These are phyloP conservation scores for Haliclona indistincta DNA, from an alignment of 37 sponge, comb jelly and placozoan species.

Conservation along the genomic window DNA sequence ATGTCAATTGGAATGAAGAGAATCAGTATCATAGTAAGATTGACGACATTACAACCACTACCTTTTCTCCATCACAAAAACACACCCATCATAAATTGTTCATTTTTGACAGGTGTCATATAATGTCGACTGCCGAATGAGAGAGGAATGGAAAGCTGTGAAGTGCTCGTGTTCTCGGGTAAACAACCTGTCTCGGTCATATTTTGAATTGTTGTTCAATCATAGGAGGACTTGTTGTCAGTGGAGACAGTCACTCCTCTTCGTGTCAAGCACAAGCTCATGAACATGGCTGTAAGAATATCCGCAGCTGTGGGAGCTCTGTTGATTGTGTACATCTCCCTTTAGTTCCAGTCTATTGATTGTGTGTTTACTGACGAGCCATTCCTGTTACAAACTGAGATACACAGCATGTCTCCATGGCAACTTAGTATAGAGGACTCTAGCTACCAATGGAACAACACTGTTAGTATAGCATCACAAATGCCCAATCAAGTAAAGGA, in stretches of 20 bases:
- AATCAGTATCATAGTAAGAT: slow-evolving; percentile 22
- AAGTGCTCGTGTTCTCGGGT: slow-evolving; percentile 57
- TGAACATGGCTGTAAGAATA: slow-evolving; percentile 30
- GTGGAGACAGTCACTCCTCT: slow-evolving; percentile 50
- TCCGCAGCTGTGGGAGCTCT: neutral
- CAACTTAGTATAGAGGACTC: slow-evolving; percentile 25
- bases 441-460: slow-evolving; percentile 1
- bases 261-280: slow-evolving; percentile 40
- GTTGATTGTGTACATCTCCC: neutral
- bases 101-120: slow-evolving; percentile 25
- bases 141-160: slow-evolving; percentile 31
- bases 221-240: slow-evolving; percentile 18
- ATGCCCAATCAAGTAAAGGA: neutral
- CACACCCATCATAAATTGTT: neutral
- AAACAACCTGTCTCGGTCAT: neutral
- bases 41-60: neutral
- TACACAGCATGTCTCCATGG: slow-evolving; percentile 52
- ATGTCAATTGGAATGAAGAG: slow-evolving; percentile 16
- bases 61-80: neutral
- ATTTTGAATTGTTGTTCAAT: neutral
- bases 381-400: slow-evolving; percentile 40
- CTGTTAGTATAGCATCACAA: neutral
- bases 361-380: slow-evolving; percentile 22
- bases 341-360: slow-evolving; percentile 4
- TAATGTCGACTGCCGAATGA: slow-evolving; percentile 7